These are phyloP conservation scores for Ommatoiulus sabulosus DNA, from an alignment of 2,888 invertebrate genomes.

Conservation along the genomic window DNA sequence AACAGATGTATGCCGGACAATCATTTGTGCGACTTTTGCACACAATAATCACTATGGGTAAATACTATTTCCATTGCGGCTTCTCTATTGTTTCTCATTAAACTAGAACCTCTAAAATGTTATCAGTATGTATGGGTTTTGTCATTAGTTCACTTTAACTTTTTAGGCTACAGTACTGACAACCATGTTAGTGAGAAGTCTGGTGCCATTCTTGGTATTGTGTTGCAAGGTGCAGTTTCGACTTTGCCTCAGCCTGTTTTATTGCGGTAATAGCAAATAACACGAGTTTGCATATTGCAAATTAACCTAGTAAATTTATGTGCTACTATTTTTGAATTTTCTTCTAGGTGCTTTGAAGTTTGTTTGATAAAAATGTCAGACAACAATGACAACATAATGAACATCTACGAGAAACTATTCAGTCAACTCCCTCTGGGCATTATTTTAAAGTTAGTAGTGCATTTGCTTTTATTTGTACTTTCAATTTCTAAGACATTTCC, in stretches of 20 bases:
- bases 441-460: conserved; percentile 37
- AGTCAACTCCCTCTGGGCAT: conserved; percentile 47
- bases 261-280: background rate
- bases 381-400: conserved; percentile 63
- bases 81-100: background rate
- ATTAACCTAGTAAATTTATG: background rate
- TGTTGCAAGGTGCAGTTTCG: background rate
- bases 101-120: background rate
- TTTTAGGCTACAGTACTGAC: background rate
- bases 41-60: conserved; percentile 40
- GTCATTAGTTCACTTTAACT: background rate
- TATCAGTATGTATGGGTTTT: background rate
- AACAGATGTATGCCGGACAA: conserved; percentile 18
- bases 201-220: conserved; percentile 29
- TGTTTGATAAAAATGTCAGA: conserved; percentile 66
- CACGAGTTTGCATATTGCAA: background rate
- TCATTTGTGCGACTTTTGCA: conserved; percentile 45
- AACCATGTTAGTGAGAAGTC: background rate
- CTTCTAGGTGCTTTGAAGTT: conserved; percentile 66
- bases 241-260: conserved; percentile 49
- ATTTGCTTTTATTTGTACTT: background rate
- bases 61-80: background rate
- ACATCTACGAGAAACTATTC: conserved; percentile 52
- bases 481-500: too few species aligned
- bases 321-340: background rate